Evolutionary conservation across 1,140 invertebrate species (phyloP), one percentile per base, ranked within the genome.

Genomic region (Teleogryllus occipitalis): DNA sequence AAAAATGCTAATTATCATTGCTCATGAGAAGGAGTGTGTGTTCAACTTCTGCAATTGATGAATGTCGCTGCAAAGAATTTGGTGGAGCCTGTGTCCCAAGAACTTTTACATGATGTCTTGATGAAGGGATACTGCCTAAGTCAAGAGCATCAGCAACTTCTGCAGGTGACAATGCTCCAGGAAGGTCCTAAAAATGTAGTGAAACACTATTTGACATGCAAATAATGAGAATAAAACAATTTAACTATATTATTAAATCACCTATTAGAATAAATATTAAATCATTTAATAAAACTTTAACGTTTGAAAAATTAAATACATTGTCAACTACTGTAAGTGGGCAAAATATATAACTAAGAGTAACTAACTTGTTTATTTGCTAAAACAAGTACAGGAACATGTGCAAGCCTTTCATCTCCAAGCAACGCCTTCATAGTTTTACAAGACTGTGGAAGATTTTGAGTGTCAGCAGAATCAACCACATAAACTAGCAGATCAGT

Each of bases 401-500:
- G 82, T 75, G 85, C 82, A 76, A 88, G 82, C 81, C 86, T 83
- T 21, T 82, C 80, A 82, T 88, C 87, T 8, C 85, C 85, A 79
- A 87, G 81, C 78, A 87, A 83, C 80, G 85, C 83, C 82, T 87
- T 88, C 8, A 88, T 80, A 22, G 84, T 84, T 72, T 82, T 83
- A 27, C 84, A 84, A 76, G 85, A 84, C 27, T 82, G 27, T n/a
- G 85, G 80, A 75, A 87, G 80, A 81, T 83, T 85, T 77, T 84
- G 82, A 46, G 82, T 77, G 81, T 87, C 84, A 10, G 85, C 81
- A 10, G 87, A 83, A 84, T 89, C 88, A 77, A 88, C 86, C 81
- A 88, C 85, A 84, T 86, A 89, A 15, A 89, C 82, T 48, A 89
- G 81, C 8, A 88, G 82, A 82, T 88, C 87, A 72, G 87, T 87